A percentile compares a stretch with the other conserved stretches of the same genome.
Conservation (phyloP, 2,888 invertebrate species). For the Marronus borbonicus region DNA sequence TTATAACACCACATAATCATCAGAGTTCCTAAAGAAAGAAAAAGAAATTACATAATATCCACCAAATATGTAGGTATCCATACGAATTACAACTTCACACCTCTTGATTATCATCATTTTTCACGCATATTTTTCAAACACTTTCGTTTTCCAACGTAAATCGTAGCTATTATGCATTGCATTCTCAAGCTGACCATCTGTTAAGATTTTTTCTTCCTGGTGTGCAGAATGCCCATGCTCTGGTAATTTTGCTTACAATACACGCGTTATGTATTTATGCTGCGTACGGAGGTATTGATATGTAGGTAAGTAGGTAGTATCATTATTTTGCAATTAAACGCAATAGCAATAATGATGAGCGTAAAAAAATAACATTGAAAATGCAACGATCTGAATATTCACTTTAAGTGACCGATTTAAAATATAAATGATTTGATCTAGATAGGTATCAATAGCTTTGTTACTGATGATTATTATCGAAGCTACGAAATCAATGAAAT, state of each 20-base stretch:
- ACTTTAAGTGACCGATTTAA: not conserved
- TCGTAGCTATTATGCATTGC: not conserved
- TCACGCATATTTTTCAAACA: not conserved
- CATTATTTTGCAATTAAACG: not conserved
- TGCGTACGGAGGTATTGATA: not conserved
- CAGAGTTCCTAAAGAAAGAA: too few species aligned
- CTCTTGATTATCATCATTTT: too few species aligned
- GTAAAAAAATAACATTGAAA: not conserved
- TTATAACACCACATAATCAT: too few species aligned
- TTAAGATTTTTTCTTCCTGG: not conserved
- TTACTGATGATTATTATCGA: too few species aligned
- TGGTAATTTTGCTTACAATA: not conserved
- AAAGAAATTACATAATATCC: too few species aligned
- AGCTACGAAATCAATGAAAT: too few species aligned
- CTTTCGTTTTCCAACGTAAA: not conserved
- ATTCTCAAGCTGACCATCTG: not conserved
- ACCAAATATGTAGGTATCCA: too few species aligned
- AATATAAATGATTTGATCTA: not conserved
- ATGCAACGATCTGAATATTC: not conserved
- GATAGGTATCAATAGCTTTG: too few species aligned
- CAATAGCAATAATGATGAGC: constrained; percentile 1
- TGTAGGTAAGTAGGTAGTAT: not conserved
- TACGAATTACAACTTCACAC: too few species aligned
- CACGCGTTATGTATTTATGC: not conserved
- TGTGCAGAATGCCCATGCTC: not conserved